These are phyloP conservation scores for Aldrovandia affinis DNA, from an alignment of 2,797 vertebrate genomes.

Conservation along the genomic window DNA sequence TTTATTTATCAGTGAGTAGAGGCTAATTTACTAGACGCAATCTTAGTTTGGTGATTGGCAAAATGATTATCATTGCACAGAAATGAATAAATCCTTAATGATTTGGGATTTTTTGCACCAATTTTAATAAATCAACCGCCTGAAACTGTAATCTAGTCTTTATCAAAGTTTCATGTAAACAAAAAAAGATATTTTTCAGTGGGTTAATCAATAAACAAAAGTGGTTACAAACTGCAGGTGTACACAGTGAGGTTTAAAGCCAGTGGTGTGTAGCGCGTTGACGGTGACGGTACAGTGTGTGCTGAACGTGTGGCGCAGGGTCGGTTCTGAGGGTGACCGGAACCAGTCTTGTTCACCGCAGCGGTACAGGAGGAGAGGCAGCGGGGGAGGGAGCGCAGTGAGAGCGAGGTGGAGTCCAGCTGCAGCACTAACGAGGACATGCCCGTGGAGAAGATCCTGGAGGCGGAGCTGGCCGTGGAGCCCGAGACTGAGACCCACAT, in stretches of 20 bases:
- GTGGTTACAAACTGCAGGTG: neutral
- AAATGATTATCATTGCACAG: neutral
- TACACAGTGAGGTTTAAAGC: too few relatives aligned
- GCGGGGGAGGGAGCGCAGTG: slow-evolving; percentile 85
- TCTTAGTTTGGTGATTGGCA: neutral
- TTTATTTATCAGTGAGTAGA: neutral
- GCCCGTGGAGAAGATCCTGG: slow-evolving; percentile 96
- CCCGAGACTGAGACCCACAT: slow-evolving; percentile 88
- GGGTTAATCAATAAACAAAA: neutral
- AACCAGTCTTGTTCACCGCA: slow-evolving; percentile 54
- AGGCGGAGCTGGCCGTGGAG: slow-evolving; percentile 93
- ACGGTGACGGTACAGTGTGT: neutral
- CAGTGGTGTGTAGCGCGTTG: neutral
- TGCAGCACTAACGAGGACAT: slow-evolving; percentile 87
- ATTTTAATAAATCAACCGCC: too few relatives aligned
- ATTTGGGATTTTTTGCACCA: too few relatives aligned
- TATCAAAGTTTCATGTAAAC: neutral
- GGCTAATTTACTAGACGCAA: neutral
- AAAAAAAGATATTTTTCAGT: neutral
- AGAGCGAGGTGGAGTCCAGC: slow-evolving; percentile 84
- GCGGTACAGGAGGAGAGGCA: slow-evolving; percentile 97
- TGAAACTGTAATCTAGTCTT: too few relatives aligned
- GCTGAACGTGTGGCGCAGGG: too few relatives aligned
- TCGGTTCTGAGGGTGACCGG: slow-evolving; percentile 11
- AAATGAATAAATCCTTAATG: too few relatives aligned